Conservation (phyloP, 2,888 invertebrate genomes). For the Drosophila prostipennis region DNA sequence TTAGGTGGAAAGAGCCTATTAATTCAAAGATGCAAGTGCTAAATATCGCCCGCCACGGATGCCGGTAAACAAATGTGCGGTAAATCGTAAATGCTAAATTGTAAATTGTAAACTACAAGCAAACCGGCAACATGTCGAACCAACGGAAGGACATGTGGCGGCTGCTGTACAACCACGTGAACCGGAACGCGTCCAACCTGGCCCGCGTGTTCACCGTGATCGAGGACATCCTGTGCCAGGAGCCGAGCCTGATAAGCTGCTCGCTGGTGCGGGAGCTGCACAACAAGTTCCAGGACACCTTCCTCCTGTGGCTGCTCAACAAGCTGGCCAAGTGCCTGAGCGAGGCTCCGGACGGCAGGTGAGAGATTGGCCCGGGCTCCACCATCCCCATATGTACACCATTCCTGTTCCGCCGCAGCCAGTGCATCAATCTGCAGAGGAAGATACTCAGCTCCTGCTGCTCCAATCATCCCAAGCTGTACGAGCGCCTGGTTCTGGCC, state of each 20-base stretch:
- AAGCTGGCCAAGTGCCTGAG: slow-evolving; percentile 69
- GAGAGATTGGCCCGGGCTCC: neutral
- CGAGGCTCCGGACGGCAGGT: slow-evolving; percentile 55
- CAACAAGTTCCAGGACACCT: slow-evolving; percentile 74
- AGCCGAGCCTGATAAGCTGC: slow-evolving; percentile 78
- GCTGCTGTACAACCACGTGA: slow-evolving; percentile 79
- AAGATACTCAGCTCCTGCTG: slow-evolving; percentile 80
- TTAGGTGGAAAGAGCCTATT: neutral
- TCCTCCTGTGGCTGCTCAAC: slow-evolving; percentile 78
- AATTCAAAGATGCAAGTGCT: neutral
- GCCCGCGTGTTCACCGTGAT: slow-evolving; percentile 71
- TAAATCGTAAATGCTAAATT: too few relatives aligned
- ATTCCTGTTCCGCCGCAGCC: slow-evolving; percentile 49
- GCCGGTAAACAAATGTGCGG: slow-evolving; percentile 1
- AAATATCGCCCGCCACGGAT: neutral
- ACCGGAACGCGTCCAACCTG: slow-evolving; percentile 66
- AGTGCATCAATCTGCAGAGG: slow-evolving; percentile 75
- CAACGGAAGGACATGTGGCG: slow-evolving; percentile 82
- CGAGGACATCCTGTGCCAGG: slow-evolving; percentile 79
- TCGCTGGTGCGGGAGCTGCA: slow-evolving; percentile 59
- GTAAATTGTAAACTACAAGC: slow-evolving; percentile 4
- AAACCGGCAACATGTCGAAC: slow-evolving; percentile 63
- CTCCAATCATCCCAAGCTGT: slow-evolving; percentile 78
- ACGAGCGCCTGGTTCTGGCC: slow-evolving; percentile 61
- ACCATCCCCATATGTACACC: neutral